Conservation (phyloP, 92 coral and sea anemone genomes). For the Porites divaricata region DNA sequence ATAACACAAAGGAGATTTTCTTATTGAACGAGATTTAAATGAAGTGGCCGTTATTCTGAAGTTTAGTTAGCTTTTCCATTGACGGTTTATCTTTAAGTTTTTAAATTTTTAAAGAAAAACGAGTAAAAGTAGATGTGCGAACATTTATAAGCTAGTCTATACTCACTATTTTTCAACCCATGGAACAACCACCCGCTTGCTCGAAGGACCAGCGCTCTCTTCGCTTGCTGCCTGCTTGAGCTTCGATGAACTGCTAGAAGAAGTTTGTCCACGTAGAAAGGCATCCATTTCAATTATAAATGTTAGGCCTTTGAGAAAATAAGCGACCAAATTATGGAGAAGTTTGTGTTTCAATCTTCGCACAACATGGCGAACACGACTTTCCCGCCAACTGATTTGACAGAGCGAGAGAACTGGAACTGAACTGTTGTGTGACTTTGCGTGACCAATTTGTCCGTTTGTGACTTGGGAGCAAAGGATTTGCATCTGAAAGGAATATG, state of each 20-base stretch:
- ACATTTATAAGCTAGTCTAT: no score
- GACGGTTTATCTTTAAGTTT: no score
- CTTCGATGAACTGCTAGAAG: slow-evolving; percentile 67
- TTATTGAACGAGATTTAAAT: no score
- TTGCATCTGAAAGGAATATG: not conserved
- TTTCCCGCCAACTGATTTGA: slow-evolving; percentile 63
- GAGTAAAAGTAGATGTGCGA: not conserved
- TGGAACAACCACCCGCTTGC: slow-evolving; percentile 75
- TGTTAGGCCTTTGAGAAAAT: not conserved
- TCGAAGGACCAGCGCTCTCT: slow-evolving; percentile 63
- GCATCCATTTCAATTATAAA: slow-evolving; percentile 74
- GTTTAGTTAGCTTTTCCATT: no score
- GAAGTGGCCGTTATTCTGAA: no score
- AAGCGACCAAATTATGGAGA: not conserved
- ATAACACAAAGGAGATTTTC: no score
- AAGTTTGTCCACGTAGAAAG: slow-evolving; percentile 83
- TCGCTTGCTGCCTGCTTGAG: slow-evolving; percentile 70
- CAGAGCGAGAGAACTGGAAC: slow-evolving; percentile 11
- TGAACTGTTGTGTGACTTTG: slow-evolving; percentile 1
- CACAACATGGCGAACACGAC: slow-evolving; percentile 20
- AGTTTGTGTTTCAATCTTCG: not conserved
- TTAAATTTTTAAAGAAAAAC: no score
- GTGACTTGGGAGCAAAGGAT: not conserved
- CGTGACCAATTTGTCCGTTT: slow-evolving; percentile 1
- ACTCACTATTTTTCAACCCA: slow-evolving; percentile 99